Evolutionary conservation across 37 sponge, comb jelly and placozoan species (phyloP), one percentile per base, ranked within the genome.

Genomic region (Dysidea cf. avara): DNA sequence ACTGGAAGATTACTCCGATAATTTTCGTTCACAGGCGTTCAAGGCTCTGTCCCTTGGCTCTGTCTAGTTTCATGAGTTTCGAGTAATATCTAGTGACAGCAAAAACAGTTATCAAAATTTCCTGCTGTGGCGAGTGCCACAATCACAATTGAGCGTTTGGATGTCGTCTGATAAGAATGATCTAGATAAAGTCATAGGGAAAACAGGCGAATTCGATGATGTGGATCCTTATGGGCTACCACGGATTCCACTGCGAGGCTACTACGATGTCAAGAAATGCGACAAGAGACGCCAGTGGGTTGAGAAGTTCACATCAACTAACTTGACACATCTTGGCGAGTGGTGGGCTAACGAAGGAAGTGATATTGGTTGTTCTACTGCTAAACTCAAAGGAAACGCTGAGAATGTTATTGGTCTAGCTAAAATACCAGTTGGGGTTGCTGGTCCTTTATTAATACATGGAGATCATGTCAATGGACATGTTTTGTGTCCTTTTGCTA

Each of bases 351-450:
- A 57, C 12, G 91, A 90, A 26, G 81, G 82, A 12, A 33, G 30
- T 0, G 74, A 84, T n/a, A 82, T 81, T 39, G 56, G 72, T 18
- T 66, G 82, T 9, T 84, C 86, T 6, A 83, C 80, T 34, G 11
- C 71, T 1, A 72, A 75, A 25, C 69, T 90, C 28, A 90, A 90
- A 57, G 91, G 91, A 1, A 90, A 90, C 67, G 66, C 81, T 2
- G 91, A 90, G 74, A 90, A 85, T 56, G 65, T 70, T 0, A 90
- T 90, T 40, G 91, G 91, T 14, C 78, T 90, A 0, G 78, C 43
- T 2, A 90, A 84, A 56, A 36, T 90, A 25, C 91, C 91, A 1
- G 30, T 90, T 2, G 86, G 82, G 24, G 26, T 81, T 24, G 81
- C 55, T 20, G 91, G 91, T 1, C 91, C 91, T 1, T 55, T 90